Evolutionary conservation across 2,113 vertebrate species (phyloP), one percentile per base, ranked within the genome.

Genomic region (Nanorana parkeri): DNA sequence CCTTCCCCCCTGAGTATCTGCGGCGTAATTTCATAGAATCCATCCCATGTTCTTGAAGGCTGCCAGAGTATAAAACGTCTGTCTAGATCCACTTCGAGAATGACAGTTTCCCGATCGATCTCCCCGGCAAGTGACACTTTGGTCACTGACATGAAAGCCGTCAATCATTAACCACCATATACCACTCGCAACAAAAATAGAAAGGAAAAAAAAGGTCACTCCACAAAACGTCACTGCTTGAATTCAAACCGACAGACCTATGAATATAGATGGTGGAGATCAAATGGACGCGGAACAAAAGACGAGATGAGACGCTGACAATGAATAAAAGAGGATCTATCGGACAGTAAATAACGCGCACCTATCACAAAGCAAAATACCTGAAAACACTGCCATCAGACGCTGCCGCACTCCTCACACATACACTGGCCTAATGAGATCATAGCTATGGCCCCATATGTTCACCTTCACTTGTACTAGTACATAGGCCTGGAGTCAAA

Each of bases 91-190:
- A 29, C 64, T 8, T 8, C 3, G 11, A 8, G 19, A 67, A 58
- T 6, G 16, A 54, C 24, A 67, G 24, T 17, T 1, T 16, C 13
- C 8, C 24, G 47, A 54, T 6, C 10, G 4, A 13, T 6, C 5
- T 16, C 15, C 15, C 7, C 19, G 56, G 65, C 24, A 41, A n/a
- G 19, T 58, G 65, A 69, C 77, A 58, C 66, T 28, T 26, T 68
- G 51, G 64, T 68, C 77, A 68, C 54, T 16, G 5, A 55, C 26
- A 3, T 19, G 28, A 3, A 11, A 1, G 54, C 17, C 26, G 77
- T 79, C 68, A 79, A 79, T 60, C n/a, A 54, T 79, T 79, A 79
- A 79, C 77, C 29, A 56, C 32, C 32, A 36, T 4, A 36, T 36
- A 36, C 32, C 20, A 23, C 16, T 26, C 17, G 17, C 55, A 21